Percentiles rank a stretch among this genome's conserved stretches.
phyloP scores from a whole-genome alignment of 30 jellyfish, hydroid and myxozoan species.

The Chironex yamaguchii region DNA sequence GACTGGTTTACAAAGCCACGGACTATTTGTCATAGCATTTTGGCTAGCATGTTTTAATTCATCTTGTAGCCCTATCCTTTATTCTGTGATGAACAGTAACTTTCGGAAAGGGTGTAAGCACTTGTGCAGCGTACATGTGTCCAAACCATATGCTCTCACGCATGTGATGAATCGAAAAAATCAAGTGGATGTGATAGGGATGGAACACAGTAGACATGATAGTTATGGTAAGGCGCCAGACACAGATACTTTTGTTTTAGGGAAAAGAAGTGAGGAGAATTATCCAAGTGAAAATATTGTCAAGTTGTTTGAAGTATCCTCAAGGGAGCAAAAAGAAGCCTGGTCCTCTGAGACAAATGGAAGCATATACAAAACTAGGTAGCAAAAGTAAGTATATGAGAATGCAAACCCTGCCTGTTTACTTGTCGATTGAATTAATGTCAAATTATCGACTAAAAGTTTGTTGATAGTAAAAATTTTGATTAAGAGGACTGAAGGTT shows the following conservation, averaged over 20 bases:
- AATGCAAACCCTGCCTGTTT: no score
- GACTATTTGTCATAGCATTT: constrained; percentile 5
- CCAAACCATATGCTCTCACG: constrained; percentile 75
- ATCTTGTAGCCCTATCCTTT: constrained; percentile 68
- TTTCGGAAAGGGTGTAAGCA: constrained; percentile 81
- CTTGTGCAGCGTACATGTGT: constrained; percentile 52
- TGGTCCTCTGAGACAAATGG: no score
- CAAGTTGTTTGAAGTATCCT: constrained; percentile 69
- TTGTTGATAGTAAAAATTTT: no score
- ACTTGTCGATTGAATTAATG: no score
- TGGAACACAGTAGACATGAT: constrained; percentile 66
- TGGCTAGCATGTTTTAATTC: constrained; percentile 77
- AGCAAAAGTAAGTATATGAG: no score
- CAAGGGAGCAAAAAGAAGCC: no score
- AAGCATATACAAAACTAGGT: no score
- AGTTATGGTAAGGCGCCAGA: constrained; percentile 46
- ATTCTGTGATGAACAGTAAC: constrained; percentile 71
- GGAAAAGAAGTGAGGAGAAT: background rate
- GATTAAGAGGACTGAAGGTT: no score
- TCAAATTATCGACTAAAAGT: no score
- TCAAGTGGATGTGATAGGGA: constrained; percentile 73
- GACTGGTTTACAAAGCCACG: background rate
- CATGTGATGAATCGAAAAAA: constrained; percentile 68
- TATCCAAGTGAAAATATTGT: constrained; percentile 21
- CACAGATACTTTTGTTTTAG: background rate